phyloP scores from a whole-genome alignment of 2,797 vertebrate species.

The Pangasius larnaudii region DNA sequence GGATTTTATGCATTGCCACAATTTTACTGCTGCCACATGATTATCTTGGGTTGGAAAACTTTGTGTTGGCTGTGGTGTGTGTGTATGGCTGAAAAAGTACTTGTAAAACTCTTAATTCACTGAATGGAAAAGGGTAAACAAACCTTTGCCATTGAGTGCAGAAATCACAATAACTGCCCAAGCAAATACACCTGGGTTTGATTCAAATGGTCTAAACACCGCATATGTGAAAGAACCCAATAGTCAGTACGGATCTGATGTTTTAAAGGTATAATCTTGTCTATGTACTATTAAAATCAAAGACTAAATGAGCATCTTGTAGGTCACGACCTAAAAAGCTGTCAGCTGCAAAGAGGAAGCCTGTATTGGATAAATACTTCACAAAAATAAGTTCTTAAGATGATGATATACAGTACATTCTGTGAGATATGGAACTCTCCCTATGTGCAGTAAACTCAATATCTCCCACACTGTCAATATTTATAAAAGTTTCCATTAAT shows the following conservation, averaged over 20 bases:
- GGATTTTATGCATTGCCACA: too few species aligned
- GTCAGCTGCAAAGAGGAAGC: neutral
- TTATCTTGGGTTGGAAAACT: neutral
- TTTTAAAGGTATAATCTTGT: neutral
- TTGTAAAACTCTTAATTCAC: neutral
- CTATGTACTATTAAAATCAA: neutral
- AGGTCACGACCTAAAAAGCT: too few species aligned
- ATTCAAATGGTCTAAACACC: neutral
- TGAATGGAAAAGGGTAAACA: neutral
- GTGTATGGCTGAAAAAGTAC: neutral
- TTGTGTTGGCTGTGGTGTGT: too few species aligned
- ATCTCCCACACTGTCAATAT: neutral
- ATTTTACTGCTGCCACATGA: neutral
- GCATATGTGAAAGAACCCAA: neutral
- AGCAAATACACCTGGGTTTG: neutral
- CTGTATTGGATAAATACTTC: neutral
- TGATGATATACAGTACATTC: neutral
- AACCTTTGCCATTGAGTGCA: neutral
- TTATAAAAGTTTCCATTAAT: neutral
- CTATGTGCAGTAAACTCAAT: neutral
- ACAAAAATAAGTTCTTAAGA: neutral
- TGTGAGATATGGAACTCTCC: neutral
- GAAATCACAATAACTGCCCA: neutral
- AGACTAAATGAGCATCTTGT: neutral
- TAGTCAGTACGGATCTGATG: too few species aligned